phyloP scores from a whole-genome alignment of 2,797 vertebrate species.

The Neosalanx taihuensis region DNA sequence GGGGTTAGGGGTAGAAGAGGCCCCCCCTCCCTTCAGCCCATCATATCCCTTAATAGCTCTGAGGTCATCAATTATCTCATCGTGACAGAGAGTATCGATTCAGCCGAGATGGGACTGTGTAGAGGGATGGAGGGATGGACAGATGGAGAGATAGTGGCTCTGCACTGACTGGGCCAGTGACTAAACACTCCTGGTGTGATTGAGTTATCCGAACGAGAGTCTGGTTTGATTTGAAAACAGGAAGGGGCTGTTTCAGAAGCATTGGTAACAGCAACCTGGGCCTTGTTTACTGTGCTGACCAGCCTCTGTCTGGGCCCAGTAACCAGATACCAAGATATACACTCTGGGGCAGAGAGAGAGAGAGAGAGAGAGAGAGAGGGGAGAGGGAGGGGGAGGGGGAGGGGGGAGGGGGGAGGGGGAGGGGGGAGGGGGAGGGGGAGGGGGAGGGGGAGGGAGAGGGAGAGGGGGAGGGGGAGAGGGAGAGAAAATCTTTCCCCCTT shows the following conservation, averaged over 20 bases:
- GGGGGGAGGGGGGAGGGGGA: background rate
- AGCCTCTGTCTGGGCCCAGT: too few relatives aligned
- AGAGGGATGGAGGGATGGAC: background rate
- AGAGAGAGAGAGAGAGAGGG: background rate
- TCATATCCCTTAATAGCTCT: conserved; percentile 65
- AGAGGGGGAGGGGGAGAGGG: conserved; percentile 22
- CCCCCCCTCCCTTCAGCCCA: conserved; percentile 40
- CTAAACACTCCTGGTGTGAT: too few relatives aligned
- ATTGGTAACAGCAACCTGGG: too few relatives aligned
- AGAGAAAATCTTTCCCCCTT: background rate
- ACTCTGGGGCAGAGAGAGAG: background rate
- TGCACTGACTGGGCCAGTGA: too few relatives aligned
- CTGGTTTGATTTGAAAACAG: too few relatives aligned
- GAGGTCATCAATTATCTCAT: conserved; percentile 72
- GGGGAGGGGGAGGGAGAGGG: conserved; percentile 27
- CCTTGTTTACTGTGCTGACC: too few relatives aligned
- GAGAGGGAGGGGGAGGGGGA: background rate
- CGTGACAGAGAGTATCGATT: conserved; percentile 67
- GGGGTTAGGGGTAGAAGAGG: too few relatives aligned
- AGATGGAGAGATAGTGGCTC: background rate
- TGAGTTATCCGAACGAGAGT: too few relatives aligned
- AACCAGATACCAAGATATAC: too few relatives aligned
- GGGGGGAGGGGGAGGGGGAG: conserved; percentile 14
- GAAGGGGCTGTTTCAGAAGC: too few relatives aligned
- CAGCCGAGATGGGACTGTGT: conserved; percentile 35